phyloP scores from a whole-genome alignment of 2,888 invertebrate species.

The Thysanoteuthis rhombus region DNA sequence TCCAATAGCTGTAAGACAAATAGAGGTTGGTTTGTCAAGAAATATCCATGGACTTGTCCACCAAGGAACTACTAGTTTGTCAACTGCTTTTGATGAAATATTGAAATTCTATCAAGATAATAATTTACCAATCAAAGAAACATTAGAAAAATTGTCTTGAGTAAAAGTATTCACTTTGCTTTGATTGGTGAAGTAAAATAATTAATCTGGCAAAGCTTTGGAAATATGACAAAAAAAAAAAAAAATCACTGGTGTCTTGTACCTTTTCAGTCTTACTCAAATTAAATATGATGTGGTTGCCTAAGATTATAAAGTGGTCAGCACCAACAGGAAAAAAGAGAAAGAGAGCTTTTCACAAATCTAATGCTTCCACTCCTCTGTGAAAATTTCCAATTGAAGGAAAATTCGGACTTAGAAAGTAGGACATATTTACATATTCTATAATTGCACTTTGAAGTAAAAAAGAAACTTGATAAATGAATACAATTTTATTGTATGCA shows the following conservation, averaged over 20 bases:
- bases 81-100: no score
- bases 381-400: background rate
- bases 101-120: no score
- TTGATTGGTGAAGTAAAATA: background rate
- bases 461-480: background rate
- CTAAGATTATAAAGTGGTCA: no score
- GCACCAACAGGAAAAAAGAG: no score
- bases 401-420: background rate
- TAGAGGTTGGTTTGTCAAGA: no score
- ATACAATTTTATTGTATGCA: background rate
- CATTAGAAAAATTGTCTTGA: background rate
- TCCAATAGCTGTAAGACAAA: no score
- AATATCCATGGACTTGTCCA: no score
- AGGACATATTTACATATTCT: background rate
- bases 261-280: no score
- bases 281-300: background rate
- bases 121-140: no score
- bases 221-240: background rate
- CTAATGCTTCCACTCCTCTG: background rate
- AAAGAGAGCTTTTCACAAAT: background rate
- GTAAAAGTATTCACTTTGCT: background rate
- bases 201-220: background rate
- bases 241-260: background rate
- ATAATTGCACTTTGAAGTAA: background rate
- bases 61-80: no score